Evolutionary conservation across 2,888 invertebrate genomes (phyloP), one percentile per base, ranked within the genome.

Genomic region (Danaus chrysippus): DNA sequence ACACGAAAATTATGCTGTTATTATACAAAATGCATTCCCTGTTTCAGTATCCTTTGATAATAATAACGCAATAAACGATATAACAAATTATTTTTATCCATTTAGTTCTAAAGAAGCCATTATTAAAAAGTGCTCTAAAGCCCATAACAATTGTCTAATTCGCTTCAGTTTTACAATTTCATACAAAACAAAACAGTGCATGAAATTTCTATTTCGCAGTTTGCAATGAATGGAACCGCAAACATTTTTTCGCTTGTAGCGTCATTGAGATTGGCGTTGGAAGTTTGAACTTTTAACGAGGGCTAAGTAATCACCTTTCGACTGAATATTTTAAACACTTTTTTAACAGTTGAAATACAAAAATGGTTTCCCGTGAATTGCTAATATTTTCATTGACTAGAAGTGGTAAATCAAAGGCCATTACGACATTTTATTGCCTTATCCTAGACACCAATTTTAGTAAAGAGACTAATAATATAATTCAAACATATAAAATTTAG

Each of bases 251-350:
- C 56, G 59, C 56, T 62, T 56, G 57, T 57, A 62, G 46, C 62
- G 60, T 52, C 56, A 61, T 62, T 58, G 58, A 61, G 56, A 64
- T 64, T 64, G 64, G 59, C 55, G 62, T 43, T 62, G 62, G 60
- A 62, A 65, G 54, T 67, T 64, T 62, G 58, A 58, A 61, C 60
- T 65, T 67, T 59, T 67, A 67, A 65, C 67, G 65, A 64, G 60
- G 60, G 60, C 58, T 62, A 62, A 62, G 62, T 58, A 58, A 64
- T 61, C 59, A 57, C 58, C 58, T 55, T 49, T 55, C 43, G 58
- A 56, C 58, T 58, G 62, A 58, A 56, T 58, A 52, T 61, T 61
- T 61, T 58, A 61, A 61, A 46, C 23, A 6, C 23, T 64, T 55
- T 54, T 58, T 62, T 62, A 42, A 42, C 58, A 58, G 46, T 17